Conservation (phyloP, 1,140 invertebrate genomes). For the Thereuonema tuberculata region DNA sequence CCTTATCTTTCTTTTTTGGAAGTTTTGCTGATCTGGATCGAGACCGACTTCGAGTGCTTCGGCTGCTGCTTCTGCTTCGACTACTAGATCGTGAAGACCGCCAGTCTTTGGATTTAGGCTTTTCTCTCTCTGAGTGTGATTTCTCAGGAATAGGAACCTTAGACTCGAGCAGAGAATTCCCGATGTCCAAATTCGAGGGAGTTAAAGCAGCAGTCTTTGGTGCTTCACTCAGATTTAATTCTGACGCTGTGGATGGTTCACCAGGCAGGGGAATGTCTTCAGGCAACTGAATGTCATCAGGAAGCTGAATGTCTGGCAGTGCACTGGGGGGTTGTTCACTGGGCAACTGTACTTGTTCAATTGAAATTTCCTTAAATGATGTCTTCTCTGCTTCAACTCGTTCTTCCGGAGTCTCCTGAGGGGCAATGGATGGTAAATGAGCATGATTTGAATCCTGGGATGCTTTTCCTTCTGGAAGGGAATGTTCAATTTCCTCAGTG, state of each 20-base stretch:
- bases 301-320: background rate
- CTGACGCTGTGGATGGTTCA: background rate
- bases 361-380: background rate
- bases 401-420: background rate
- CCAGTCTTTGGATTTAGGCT: background rate
- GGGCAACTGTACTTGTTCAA: too few species aligned
- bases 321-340: background rate
- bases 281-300: constrained; percentile 1
- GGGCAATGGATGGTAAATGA: background rate
- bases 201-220: too few species aligned
- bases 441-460: background rate
- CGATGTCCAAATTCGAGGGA: background rate
- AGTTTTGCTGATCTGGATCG: background rate
- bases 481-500: background rate
- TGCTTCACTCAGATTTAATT: too few species aligned
- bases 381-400: background rate
- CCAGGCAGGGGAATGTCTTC: constrained; percentile 8
- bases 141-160: background rate
- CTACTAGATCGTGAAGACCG: background rate
- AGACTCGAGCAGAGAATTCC: background rate
- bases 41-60: background rate
- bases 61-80: background rate
- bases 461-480: background rate
- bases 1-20: background rate
- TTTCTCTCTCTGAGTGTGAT: background rate